Conservation (phyloP, 2,113 vertebrate genomes). For the Ivindomyrus marchei region DNA sequence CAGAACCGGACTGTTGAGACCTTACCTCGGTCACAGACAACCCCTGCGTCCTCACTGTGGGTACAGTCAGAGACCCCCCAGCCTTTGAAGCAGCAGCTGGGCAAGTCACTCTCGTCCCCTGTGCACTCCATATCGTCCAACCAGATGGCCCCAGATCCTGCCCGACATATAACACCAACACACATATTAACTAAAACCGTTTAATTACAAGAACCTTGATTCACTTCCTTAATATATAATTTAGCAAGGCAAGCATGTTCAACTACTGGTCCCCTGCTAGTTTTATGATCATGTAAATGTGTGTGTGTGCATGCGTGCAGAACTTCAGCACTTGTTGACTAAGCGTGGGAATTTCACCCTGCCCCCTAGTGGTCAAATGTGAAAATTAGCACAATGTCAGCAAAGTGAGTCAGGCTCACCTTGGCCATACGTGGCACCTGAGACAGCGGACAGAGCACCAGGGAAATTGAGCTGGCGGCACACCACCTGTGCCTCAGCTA, state of each 20-base stretch:
- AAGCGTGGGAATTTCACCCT: not conserved
- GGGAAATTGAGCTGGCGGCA: conserved; percentile 62
- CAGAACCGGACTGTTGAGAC: not conserved
- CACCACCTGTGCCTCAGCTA: conserved; percentile 59
- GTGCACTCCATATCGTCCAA: conserved; percentile 63
- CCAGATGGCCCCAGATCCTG: conserved; percentile 56
- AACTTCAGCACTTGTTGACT: not conserved
- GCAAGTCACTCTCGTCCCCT: conserved; percentile 47
- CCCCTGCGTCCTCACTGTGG: conserved; percentile 61
- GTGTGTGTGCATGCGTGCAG: not conserved
- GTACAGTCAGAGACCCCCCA: conserved; percentile 59
- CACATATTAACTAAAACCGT: not conserved
- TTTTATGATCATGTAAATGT: not conserved
- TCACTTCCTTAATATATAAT: not conserved
- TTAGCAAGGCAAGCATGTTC: not conserved
- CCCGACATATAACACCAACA: not conserved
- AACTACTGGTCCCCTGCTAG: not conserved
- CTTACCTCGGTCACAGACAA: conserved; percentile 53
- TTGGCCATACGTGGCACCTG: conserved; percentile 46
- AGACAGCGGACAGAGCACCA: conserved; percentile 44
- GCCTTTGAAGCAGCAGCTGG: conserved; percentile 50
- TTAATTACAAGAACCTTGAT: not conserved
- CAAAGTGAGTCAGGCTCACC: conserved; percentile 40
- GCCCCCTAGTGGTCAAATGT: conserved; percentile 32
- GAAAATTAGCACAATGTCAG: not conserved